Evolutionary conservation across 2,113 vertebrate genomes (phyloP), one percentile per base, ranked within the genome.

Genomic region (Myiagra hebetior): DNA sequence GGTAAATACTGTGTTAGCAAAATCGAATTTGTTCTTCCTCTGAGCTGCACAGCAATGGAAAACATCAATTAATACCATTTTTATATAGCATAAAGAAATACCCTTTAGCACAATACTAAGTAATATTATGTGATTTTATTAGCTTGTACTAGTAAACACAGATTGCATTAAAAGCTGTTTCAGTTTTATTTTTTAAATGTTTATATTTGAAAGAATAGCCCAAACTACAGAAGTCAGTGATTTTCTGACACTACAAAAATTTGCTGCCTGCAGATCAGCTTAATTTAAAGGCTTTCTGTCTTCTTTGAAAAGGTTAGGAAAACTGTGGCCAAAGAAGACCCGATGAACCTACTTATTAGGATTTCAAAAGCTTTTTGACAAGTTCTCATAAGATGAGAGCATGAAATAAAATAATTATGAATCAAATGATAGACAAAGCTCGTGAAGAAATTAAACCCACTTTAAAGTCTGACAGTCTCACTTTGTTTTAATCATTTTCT

Each of bases 161-260:
- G 97, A 97, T 97, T 98, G 97, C 96, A 97, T 97, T 97, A 96
- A 98, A 98, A 98, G 94, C 96, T 96, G 90, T 96, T 98, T 96
- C 79, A 70, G 41, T 91, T 97, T 97, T 97, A 96, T 94, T 97
- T 97, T 98, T 97, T 60, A 84, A 95, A 96, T 95, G 85, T 95
- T 97, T 97, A 59, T 89, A 89, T 96, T 91, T 76, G 93, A 96
- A 97, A 97, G 80, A 97, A 87, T 96, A 90, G 46, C 96, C 92
- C 57, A 91, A 96, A 96, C 78, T 94, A 89, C 68, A 93, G 91
- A 96, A 97, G 96, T 84, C 19, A 57, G 82, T 91, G 89, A 93
- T 94, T 95, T 95, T 97, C 92, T 95, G 85, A 96, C 95, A 93
- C 87, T 82, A 91, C 84, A 97, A 96, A 98, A 97, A 97, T 95